A percentile compares a stretch with the other conserved stretches of the same genome.
Evolutionary conservation across 2,888 invertebrate genomes (phyloP).

Genomic region (Prostheceraeus crozeri): DNA sequence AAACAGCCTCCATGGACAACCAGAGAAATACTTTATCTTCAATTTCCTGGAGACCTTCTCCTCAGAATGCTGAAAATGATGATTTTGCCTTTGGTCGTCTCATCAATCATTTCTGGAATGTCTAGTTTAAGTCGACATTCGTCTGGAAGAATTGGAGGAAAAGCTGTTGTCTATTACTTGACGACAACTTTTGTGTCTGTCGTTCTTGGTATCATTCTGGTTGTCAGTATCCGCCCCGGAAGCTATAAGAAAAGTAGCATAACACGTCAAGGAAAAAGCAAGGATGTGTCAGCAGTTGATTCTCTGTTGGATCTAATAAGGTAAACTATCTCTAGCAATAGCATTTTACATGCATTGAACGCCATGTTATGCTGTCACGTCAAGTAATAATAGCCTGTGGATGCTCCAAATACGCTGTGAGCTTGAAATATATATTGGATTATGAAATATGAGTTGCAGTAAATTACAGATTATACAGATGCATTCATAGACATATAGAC

Average conservation of each 20-base stretch:
- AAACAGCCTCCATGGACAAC: neutral
- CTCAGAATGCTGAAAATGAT: slow-evolving; percentile 88
- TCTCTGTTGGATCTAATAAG: slow-evolving; percentile 73
- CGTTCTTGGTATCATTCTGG: slow-evolving; percentile 77
- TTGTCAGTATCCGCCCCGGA: slow-evolving; percentile 76
- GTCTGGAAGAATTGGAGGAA: slow-evolving; percentile 75
- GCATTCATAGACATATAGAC: too few species aligned
- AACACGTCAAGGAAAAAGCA: neutral
- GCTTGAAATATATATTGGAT: too few species aligned
- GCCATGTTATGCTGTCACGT: too few species aligned
- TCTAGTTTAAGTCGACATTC: slow-evolving; percentile 55
- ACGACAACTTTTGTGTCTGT: slow-evolving; percentile 84
- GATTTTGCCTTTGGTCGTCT: slow-evolving; percentile 76
- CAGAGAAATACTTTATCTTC: slow-evolving; percentile 75
- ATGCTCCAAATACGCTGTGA: too few species aligned
- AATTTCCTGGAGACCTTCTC: slow-evolving; percentile 86
- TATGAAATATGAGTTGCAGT: too few species aligned
- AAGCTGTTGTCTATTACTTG: slow-evolving; percentile 82
- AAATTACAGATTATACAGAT: too few species aligned
- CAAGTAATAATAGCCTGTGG: too few species aligned
- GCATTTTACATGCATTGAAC: too few species aligned
- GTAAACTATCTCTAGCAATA: too few species aligned
- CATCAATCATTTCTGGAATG: slow-evolving; percentile 5
- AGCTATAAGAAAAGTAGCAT: slow-evolving; percentile 27
- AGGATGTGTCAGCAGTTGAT: slow-evolving; percentile 25